Conservation (phyloP, 2,888 invertebrate species). For the Tribolium freemani region DNA sequence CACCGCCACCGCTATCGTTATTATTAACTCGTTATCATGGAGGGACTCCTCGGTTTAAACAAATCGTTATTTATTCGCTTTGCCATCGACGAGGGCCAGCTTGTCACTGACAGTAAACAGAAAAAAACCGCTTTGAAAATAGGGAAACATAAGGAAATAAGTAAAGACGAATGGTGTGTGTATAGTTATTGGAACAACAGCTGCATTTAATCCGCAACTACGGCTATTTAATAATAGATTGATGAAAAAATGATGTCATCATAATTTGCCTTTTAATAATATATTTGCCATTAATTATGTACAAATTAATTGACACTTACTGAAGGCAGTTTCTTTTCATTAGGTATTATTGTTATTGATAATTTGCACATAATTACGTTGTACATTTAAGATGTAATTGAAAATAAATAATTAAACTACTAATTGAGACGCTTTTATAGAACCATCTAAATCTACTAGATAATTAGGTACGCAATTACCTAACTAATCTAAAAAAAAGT, state of each 20-base stretch:
- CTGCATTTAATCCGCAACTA: neutral
- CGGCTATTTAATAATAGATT: neutral
- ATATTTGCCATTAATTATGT: neutral
- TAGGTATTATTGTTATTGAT: neutral
- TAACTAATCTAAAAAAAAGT: no score
- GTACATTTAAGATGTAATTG: neutral
- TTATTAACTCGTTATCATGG: conserved; percentile 13
- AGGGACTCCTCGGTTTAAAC: neutral
- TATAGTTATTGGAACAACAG: neutral
- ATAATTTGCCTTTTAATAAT: neutral
- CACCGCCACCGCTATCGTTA: conserved; percentile 3
- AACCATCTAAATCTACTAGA: no score
- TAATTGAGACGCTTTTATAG: neutral
- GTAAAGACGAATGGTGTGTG: neutral
- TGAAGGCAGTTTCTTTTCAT: neutral
- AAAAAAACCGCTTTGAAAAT: neutral
- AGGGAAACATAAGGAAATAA: neutral
- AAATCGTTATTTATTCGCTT: neutral
- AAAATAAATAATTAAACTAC: neutral
- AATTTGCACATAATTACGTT: neutral
- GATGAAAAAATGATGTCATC: neutral
- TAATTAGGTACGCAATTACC: no score
- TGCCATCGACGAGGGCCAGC: neutral
- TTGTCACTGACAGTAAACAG: neutral
- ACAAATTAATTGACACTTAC: neutral